A percentile compares a stretch with the other conserved stretches of the same genome.
Evolutionary conservation across 2,888 invertebrate genomes (phyloP).

Genomic region (Limnephilus rhombicus): DNA sequence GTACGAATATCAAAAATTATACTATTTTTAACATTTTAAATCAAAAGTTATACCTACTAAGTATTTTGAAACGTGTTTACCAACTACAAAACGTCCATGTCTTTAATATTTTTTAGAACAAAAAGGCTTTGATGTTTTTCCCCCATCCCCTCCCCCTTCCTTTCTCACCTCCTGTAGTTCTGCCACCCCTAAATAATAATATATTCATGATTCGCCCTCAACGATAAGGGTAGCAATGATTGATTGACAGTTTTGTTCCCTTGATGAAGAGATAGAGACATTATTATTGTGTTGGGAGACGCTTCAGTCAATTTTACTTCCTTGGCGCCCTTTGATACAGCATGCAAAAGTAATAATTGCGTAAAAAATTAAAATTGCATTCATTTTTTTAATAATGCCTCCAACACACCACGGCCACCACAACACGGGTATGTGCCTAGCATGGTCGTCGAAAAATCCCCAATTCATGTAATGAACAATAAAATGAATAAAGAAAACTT

Average conservation of each 20-base stretch:
- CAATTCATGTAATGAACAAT: too few relatives aligned
- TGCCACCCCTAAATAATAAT: not conserved
- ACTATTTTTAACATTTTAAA: not conserved
- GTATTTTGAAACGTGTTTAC: not conserved
- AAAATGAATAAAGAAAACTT: too few relatives aligned
- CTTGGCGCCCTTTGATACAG: not conserved
- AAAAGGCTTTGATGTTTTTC: not conserved
- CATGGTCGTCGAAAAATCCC: too few relatives aligned
- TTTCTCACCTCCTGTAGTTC: not conserved
- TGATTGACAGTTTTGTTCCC: conserved; percentile 10
- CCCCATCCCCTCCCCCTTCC: not conserved
- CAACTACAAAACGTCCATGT: not conserved
- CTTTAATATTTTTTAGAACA: not conserved
- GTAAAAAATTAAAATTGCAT: not conserved
- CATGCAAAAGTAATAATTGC: not conserved
- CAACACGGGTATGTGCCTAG: too few relatives aligned
- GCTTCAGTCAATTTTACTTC: not conserved
- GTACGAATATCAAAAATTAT: not conserved
- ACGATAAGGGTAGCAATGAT: not conserved
- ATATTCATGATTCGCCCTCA: conserved; percentile 3
- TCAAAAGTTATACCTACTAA: not conserved
- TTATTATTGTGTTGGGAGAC: not conserved
- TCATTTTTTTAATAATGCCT: too few relatives aligned
- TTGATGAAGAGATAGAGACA: not conserved
- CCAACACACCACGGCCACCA: too few relatives aligned